These are phyloP conservation scores for Aptenodytes forsteri DNA, from an alignment of 2,113 vertebrate genomes.

Conservation along the genomic window DNA sequence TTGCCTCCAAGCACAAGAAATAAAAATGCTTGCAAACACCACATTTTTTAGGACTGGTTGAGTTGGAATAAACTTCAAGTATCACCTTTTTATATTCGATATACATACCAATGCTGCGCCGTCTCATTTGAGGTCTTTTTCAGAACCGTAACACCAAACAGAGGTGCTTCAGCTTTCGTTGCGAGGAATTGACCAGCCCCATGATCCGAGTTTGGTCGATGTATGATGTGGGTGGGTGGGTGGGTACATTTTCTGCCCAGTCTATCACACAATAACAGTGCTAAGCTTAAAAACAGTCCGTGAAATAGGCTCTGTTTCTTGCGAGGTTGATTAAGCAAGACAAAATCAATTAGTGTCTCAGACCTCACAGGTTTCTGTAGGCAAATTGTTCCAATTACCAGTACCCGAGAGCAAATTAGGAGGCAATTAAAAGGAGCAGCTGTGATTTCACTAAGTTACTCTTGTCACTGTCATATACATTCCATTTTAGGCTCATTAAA, in stretches of 20 bases:
- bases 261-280: background rate
- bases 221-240: background rate
- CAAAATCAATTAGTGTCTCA: constrained; percentile 76
- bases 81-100: background rate
- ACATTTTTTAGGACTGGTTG: background rate
- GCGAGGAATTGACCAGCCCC: background rate
- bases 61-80: background rate
- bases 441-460: constrained; percentile 21
- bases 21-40: constrained; percentile 1
- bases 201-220: background rate
- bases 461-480: background rate
- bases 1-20: background rate
- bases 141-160: background rate
- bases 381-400: constrained; percentile 77
- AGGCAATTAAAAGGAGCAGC: constrained; percentile 71
- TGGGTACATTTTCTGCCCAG: constrained; percentile 35
- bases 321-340: constrained; percentile 70
- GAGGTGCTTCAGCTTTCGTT: constrained; percentile 19
- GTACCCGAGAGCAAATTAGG: constrained; percentile 74
- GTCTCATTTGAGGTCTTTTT: background rate
- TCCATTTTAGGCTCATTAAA: background rate
- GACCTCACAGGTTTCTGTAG: constrained; percentile 70
- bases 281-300: constrained; percentile 39
- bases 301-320: constrained; percentile 40
- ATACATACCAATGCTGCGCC: background rate